Evolutionary conservation across 1,140 invertebrate species (phyloP).

Genomic region (Ctenoplectra terminalis): DNA sequence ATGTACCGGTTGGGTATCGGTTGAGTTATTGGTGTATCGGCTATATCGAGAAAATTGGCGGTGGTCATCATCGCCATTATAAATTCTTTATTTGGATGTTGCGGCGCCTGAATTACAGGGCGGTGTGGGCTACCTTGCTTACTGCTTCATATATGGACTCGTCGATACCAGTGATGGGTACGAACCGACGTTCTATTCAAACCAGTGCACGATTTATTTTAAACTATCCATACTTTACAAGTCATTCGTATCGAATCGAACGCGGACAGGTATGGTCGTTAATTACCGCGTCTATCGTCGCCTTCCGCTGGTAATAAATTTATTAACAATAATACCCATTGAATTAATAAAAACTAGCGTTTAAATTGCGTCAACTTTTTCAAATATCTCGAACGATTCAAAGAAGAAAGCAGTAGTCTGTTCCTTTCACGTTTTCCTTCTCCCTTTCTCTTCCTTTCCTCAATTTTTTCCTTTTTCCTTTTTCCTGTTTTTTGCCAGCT

Average conservation of each 20-base stretch:
- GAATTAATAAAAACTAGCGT: not conserved
- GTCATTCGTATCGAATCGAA: not conserved
- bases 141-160: constrained; percentile 78
- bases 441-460: not conserved
- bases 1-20: constrained; percentile 56
- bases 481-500: not conserved
- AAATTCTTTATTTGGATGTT: constrained; percentile 82
- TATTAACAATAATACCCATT: too few species aligned
- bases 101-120: constrained; percentile 82
- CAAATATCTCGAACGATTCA: too few species aligned
- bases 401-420: too few species aligned
- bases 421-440: not conserved
- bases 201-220: constrained; percentile 1
- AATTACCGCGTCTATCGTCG: too few species aligned
- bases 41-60: constrained; percentile 80
- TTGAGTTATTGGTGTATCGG: constrained; percentile 79
- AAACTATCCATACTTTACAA: too few species aligned
- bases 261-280: too few species aligned
- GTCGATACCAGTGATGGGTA: constrained; percentile 57
- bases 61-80: constrained; percentile 82
- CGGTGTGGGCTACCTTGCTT: constrained; percentile 81
- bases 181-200: constrained; percentile 33
- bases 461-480: not conserved
- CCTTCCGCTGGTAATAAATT: too few species aligned
- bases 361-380: too few species aligned